These are phyloP conservation scores for Cuculus canorus DNA, from an alignment of 2,797 vertebrate genomes.

Conservation along the genomic window DNA sequence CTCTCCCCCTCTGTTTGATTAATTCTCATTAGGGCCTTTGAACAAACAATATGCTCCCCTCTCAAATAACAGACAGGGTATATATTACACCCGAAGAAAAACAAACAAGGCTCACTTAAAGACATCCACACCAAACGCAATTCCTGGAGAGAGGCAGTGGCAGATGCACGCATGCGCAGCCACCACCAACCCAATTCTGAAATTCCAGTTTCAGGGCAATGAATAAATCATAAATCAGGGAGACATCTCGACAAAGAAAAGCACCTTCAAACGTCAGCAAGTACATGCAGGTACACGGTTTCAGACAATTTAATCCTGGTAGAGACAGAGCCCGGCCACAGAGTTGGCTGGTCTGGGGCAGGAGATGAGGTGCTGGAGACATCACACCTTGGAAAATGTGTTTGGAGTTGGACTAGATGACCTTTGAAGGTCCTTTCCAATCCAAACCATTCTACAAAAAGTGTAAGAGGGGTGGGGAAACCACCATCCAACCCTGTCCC, in stretches of 20 bases:
- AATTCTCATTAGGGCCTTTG: conserved; percentile 75
- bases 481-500: background rate
- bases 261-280: background rate
- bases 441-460: rapidly evolving
- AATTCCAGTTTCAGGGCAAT: conserved; percentile 5
- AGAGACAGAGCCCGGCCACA: background rate
- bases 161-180: background rate
- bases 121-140: conserved; percentile 45
- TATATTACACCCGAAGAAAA: conserved; percentile 71
- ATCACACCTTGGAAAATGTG: background rate
- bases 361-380: background rate
- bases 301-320: background rate
- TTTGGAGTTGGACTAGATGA: background rate
- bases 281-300: background rate
- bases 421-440: background rate
- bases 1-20: background rate
- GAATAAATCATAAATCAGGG: conserved; percentile 16
- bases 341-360: rapidly evolving
- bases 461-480: background rate
- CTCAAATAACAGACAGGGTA: conserved; percentile 70
- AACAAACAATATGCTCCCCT: conserved; percentile 73
- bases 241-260: background rate
- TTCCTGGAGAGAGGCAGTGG: conserved; percentile 62
- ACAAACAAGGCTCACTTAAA: conserved; percentile 73
- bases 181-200: background rate